phyloP scores from a whole-genome alignment of 2,113 vertebrate species.

The Clarias gariepinus region DNA sequence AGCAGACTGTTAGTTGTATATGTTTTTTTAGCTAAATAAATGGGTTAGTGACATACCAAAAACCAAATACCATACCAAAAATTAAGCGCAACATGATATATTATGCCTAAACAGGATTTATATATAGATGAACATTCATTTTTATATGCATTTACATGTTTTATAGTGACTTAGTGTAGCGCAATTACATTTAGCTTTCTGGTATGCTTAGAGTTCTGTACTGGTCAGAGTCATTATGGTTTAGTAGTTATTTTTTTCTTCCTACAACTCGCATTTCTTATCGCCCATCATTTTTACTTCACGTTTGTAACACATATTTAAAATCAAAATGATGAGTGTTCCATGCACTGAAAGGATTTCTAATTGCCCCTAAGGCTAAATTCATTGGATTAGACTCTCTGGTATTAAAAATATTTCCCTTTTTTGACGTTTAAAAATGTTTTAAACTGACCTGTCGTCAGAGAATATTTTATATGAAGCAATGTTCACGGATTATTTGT shows the following conservation, averaged over 20 bases:
- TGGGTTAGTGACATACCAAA: not conserved
- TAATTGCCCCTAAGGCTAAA: not conserved
- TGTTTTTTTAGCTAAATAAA: not conserved
- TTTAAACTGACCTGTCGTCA: slow-evolving; percentile 3
- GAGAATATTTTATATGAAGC: slow-evolving; percentile 31
- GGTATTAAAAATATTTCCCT: not conserved
- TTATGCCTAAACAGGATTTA: not conserved
- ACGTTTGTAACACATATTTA: not conserved
- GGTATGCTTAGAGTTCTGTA: not conserved
- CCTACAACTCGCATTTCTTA: not conserved
- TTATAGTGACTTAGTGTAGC: not conserved
- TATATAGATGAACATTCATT: not conserved
- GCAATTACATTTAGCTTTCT: not conserved
- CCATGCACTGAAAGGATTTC: not conserved
- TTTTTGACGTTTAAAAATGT: not conserved
- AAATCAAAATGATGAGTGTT: no score
- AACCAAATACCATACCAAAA: not conserved
- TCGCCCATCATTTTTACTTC: not conserved
- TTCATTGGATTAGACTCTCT: not conserved
- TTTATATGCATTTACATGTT: not conserved
- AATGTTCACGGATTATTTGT: slow-evolving; percentile 35
- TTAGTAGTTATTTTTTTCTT: not conserved
- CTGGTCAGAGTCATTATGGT: not conserved
- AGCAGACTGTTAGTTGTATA: not conserved
- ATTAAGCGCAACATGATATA: not conserved